phyloP scores from a whole-genome alignment of 2,888 invertebrate species.

The Taphrorychus bicolor region DNA sequence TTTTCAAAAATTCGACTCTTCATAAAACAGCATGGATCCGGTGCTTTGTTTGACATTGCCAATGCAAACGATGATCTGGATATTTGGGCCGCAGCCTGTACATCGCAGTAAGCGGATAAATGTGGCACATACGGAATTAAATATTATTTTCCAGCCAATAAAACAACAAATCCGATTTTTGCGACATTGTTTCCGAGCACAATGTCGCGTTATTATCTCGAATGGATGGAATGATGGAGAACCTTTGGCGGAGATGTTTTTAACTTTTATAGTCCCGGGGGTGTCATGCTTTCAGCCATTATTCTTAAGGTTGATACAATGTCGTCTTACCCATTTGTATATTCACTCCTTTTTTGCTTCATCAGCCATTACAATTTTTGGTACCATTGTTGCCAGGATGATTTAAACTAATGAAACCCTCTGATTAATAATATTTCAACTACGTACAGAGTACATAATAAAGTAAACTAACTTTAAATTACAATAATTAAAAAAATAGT shows the following conservation, averaged over 20 bases:
- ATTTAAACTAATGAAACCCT: too few relatives aligned
- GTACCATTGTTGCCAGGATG: too few relatives aligned
- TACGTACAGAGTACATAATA: too few relatives aligned
- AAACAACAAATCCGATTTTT: background rate
- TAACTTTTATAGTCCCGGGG: background rate
- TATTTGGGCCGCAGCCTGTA: background rate
- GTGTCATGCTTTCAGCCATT: background rate
- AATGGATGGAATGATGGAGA: background rate
- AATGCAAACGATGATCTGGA: background rate
- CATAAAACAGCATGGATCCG: background rate
- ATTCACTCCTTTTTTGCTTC: too few relatives aligned
- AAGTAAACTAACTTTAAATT: too few relatives aligned
- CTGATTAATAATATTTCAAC: too few relatives aligned
- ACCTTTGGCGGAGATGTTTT: background rate
- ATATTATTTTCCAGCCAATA: background rate
- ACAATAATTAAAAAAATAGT: too few relatives aligned
- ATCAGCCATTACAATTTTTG: too few relatives aligned
- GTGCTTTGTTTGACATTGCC: background rate
- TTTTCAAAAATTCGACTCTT: background rate
- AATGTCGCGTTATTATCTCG: background rate
- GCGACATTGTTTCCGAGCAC: background rate
- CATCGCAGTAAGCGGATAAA: background rate
- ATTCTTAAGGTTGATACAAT: background rate
- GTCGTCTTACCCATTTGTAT: too few relatives aligned
- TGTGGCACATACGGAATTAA: background rate